These are phyloP conservation scores for Catostylus mosaicus DNA, from an alignment of 30 jellyfish, hydroid and myxozoan species.

Conservation along the genomic window DNA sequence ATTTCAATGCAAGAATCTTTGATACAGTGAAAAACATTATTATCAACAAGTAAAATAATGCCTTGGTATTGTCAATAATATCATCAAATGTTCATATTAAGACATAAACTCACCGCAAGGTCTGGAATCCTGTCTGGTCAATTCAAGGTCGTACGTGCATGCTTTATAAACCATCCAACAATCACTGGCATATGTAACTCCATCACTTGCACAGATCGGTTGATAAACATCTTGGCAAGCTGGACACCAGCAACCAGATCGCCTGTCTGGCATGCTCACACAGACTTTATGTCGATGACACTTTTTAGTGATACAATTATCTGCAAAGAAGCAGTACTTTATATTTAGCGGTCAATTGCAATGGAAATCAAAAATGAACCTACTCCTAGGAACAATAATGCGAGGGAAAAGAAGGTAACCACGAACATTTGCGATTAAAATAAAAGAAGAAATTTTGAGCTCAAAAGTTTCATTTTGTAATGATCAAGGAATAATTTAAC, in stretches of 20 bases:
- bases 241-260: constrained; percentile 85
- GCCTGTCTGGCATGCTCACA: constrained; percentile 63
- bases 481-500: no score
- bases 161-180: constrained; percentile 73
- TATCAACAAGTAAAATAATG: no score
- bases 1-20: no score
- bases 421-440: no score
- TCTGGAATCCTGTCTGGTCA: constrained; percentile 11
- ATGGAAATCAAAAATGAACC: no score
- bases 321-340: constrained; percentile 64
- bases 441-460: no score
- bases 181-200: constrained; percentile 76
- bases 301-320: constrained; percentile 45
- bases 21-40: no score
- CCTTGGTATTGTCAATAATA: neutral
- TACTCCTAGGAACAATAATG: no score
- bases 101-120: constrained; percentile 77
- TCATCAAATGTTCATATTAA: neutral
- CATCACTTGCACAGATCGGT: constrained; percentile 88
- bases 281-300: constrained; percentile 70
- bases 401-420: no score
- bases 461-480: no score
- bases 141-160: constrained; percentile 53
- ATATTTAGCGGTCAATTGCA: no score
- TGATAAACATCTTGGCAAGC: constrained; percentile 71